Evolutionary conservation across 2,797 vertebrate species (phyloP).

Genomic region (Crypturellus tataupa): DNA sequence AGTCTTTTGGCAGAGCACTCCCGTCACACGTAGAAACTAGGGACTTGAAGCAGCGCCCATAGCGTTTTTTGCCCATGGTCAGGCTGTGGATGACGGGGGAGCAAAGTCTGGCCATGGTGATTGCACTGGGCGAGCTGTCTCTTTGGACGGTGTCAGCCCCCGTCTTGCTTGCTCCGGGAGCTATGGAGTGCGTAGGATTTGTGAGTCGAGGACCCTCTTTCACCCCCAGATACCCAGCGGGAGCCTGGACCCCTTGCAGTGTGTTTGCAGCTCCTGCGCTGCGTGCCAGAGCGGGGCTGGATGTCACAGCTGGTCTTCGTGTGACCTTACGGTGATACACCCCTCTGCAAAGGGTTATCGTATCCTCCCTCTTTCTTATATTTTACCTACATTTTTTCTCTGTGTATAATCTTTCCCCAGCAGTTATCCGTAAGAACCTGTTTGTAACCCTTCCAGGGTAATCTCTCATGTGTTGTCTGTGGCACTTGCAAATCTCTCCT

Average conservation of each 20-base stretch:
- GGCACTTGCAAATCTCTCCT: background rate
- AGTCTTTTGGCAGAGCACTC: background rate
- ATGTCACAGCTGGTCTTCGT: background rate
- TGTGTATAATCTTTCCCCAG: background rate
- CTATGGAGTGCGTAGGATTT: too few species aligned
- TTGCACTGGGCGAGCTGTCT: too few species aligned
- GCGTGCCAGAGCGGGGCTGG: background rate
- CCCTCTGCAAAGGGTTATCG: fast-evolving
- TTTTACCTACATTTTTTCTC: background rate
- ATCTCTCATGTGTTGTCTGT: background rate
- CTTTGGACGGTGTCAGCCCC: background rate
- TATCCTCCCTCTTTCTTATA: background rate
- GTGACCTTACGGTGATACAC: background rate
- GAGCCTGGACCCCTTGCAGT: background rate
- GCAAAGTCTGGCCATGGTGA: too few species aligned
- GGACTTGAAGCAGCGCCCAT: background rate
- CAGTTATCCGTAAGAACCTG: background rate
- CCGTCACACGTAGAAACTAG: background rate
- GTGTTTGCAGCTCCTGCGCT: background rate
- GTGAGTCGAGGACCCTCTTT: too few species aligned
- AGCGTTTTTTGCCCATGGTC: too few species aligned
- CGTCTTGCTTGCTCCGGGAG: background rate
- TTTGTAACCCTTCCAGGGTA: background rate
- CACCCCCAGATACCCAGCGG: background rate
- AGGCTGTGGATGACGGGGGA: too few species aligned